A percentile compares a stretch with the other conserved stretches of the same genome.
Evolutionary conservation across 1,140 invertebrate genomes (phyloP).

Genomic region (Popillia japonica): DNA sequence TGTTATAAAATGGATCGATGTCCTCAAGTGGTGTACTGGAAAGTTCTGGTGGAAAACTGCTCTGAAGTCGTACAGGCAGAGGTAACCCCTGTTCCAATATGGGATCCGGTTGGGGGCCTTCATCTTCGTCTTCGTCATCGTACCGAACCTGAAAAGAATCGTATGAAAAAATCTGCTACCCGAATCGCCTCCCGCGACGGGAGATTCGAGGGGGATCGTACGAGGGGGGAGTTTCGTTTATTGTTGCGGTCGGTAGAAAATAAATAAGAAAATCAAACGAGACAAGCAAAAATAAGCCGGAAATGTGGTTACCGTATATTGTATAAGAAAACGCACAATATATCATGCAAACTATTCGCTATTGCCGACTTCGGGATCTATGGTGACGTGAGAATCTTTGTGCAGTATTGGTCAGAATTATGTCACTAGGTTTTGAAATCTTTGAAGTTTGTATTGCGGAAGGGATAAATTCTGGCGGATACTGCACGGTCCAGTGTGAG

Average conservation of each 20-base stretch:
- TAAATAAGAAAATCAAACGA: not conserved
- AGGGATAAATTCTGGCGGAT: no score
- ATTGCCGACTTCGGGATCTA: no score
- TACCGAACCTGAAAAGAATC: slow-evolving; percentile 77
- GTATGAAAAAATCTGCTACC: slow-evolving; percentile 37
- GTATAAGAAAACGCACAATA: no score
- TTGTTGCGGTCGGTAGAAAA: no score
- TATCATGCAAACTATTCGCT: no score
- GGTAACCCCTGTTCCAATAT: slow-evolving; percentile 92
- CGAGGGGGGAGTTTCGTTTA: no score
- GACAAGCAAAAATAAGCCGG: not conserved
- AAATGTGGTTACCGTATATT: no score
- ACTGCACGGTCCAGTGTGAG: no score
- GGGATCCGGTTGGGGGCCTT: slow-evolving; percentile 91
- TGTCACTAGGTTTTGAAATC: no score
- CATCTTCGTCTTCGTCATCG: slow-evolving; percentile 95
- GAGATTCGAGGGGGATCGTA: not conserved
- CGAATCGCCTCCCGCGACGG: not conserved
- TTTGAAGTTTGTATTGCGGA: no score
- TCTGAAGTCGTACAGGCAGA: slow-evolving; percentile 87
- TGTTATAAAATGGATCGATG: slow-evolving; percentile 92
- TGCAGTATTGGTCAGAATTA: no score
- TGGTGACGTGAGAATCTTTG: no score
- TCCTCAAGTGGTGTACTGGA: slow-evolving; percentile 94
- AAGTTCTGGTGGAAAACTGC: slow-evolving; percentile 89